Conservation (phyloP, 1,140 invertebrate species). For the Brachionus sp. region DNA sequence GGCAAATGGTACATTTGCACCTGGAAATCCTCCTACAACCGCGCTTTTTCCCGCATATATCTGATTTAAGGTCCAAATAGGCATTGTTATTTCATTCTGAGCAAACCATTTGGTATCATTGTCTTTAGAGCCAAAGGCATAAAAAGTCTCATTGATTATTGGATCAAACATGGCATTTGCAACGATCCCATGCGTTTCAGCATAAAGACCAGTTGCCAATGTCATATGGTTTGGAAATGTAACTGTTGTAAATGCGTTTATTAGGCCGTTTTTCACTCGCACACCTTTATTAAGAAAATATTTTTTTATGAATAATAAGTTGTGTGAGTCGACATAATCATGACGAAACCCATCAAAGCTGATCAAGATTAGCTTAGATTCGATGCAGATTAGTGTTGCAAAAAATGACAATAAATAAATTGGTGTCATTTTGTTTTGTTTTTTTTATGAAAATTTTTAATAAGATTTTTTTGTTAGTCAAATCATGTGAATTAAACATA, state of each 20-base stretch:
- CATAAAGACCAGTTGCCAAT: constrained; percentile 71
- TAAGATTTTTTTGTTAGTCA: not conserved
- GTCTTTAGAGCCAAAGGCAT: constrained; percentile 49
- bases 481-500: not conserved
- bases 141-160: constrained; percentile 58
- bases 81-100: constrained; percentile 50
- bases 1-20: constrained; percentile 46
- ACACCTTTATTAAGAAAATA: constrained; percentile 52
- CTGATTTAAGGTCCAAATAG: constrained; percentile 56
- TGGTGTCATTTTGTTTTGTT: not conserved
- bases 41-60: constrained; percentile 48
- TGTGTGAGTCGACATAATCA: constrained; percentile 53
- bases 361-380: constrained; percentile 52
- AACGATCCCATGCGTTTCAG: constrained; percentile 71
- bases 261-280: constrained; percentile 48
- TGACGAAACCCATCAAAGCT: constrained; percentile 60
- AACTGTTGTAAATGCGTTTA: constrained; percentile 69
- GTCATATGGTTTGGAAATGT: constrained; percentile 77
- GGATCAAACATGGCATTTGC: constrained; percentile 68
- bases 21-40: constrained; percentile 37
- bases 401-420: not conserved
- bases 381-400: not conserved
- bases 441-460: not conserved
- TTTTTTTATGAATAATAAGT: constrained; percentile 53
- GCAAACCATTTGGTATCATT: constrained; percentile 52